Conservation (phyloP, 2,797 vertebrate species). For the Rhyacichthys aspro region DNA sequence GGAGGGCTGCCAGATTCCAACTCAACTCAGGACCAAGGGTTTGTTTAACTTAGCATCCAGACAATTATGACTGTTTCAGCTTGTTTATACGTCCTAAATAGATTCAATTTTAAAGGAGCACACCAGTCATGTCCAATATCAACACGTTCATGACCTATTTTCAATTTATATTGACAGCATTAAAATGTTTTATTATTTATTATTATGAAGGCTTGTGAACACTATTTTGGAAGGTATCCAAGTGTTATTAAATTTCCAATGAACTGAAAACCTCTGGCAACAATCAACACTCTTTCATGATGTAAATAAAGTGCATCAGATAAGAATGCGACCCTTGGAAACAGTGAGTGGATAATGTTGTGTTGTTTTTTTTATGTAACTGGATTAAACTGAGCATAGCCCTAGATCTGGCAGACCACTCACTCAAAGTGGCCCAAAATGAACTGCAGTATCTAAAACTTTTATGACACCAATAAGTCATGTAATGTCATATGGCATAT, state of each 20-base stretch:
- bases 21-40: constrained; percentile 17
- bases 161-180: background rate
- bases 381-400: background rate
- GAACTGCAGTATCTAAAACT: too few relatives aligned
- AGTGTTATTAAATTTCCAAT: background rate
- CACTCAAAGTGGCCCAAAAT: too few relatives aligned
- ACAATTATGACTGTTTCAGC: constrained; percentile 2
- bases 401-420: background rate
- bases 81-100: background rate
- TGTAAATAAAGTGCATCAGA: background rate
- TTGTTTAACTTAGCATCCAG: constrained; percentile 17
- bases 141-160: background rate
- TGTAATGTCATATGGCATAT: too few relatives aligned
- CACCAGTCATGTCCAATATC: constrained; percentile 6
- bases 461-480: too few relatives aligned
- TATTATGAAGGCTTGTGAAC: background rate
- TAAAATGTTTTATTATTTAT: background rate
- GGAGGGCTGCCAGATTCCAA: constrained; percentile 4
- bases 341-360: background rate
- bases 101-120: constrained; percentile 2
- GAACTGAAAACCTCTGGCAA: constrained; percentile 1
- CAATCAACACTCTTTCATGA: constrained; percentile 3
- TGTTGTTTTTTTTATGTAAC: background rate
- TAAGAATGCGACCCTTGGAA: background rate
- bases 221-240: constrained; percentile 2